Base-by-base conservation (phyloP, 2,888 invertebrate species). In the Parochlus steinenii region DNA sequence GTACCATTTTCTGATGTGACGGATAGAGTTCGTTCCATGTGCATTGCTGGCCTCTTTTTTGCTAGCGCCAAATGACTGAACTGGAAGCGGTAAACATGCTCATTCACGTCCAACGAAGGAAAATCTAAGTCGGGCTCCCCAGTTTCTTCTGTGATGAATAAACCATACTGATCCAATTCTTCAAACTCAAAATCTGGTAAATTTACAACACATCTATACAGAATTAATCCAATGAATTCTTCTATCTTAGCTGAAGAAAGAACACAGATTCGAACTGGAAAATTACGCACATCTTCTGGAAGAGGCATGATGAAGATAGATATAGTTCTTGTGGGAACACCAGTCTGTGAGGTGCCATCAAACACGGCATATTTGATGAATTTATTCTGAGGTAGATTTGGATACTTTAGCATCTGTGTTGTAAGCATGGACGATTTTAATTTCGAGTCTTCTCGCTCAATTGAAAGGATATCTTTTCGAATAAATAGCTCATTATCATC, bases 131-230 rank as follows among this genome's bases (percentile, higher is more conserved):
- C 90, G 3, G 89, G 81, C 61, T 92, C 92, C 2, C 93, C 95
- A 52, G 92, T 90, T 50, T 95, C 93, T 60, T 95, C 95, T 17
- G 87, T 90, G 55, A 95, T 87, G 52, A 83, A 87, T 37, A 95
- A 67, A 27, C 86, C 85, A 54, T 89, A 93, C 49, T 75, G 70
- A 36, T 67, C 63, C 12, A 74, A 67, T 7, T 36, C 36, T 11
- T 30, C 36, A 12, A 31, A 31, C 14, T 59, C 54, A 46, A 71
- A 61, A 40, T 74, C 71, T 5, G 72, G 71, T 52, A 71, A 69
- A 48, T 68, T 67, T 42, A 71, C 67, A 53, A 72, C 73, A 50
- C 48, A 79, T 62, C 85, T 81, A 53, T 85, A 87, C 60, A 90
- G 83, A 47, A 85, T 85, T 36, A 93, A 72, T 22, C 95, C 95